Percentiles rank a stretch among this genome's conserved stretches.
Evolutionary conservation across 1,140 invertebrate genomes (phyloP).

Genomic region (Cyrtorhinus lividipennis): DNA sequence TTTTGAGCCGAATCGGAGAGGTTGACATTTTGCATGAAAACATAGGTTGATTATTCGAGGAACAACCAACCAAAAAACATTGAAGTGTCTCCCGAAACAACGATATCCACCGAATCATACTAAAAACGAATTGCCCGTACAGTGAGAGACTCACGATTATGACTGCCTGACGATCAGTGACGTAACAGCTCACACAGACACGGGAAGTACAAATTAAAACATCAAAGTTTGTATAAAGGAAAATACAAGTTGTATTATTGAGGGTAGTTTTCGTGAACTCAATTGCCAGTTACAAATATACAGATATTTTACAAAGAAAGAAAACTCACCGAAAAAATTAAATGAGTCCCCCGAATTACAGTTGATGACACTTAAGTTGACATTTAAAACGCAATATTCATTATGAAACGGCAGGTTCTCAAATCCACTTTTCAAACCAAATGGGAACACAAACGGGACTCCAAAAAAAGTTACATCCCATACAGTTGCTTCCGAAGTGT

Average conservation of each 20-base stretch:
- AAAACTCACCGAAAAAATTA: neutral
- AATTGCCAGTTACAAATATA: slow-evolving; percentile 1
- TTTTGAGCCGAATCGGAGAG: too few species aligned
- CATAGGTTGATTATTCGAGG: too few species aligned
- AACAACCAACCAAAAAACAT: too few species aligned
- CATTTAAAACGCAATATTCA: neutral
- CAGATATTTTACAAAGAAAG: slow-evolving; percentile 10
- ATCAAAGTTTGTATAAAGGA: neutral
- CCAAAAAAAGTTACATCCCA: neutral
- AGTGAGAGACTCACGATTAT: too few species aligned
- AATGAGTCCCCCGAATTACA: neutral
- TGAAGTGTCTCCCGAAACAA: too few species aligned
- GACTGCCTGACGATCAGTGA: too few species aligned
- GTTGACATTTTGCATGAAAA: too few species aligned
- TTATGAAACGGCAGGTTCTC: neutral
- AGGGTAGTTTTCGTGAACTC: neutral
- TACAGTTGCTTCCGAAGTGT: neutral
- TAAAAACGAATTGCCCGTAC: too few species aligned
- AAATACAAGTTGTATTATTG: slow-evolving; percentile 4
- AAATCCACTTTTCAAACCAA: neutral
- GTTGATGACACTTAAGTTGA: neutral
- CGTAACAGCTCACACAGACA: too few species aligned
- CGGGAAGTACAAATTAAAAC: too few species aligned
- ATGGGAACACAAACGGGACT: neutral
- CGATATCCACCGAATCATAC: too few species aligned